Evolutionary conservation across 2,888 invertebrate species (phyloP).

Genomic region (Sceliomorpha sp.): DNA sequence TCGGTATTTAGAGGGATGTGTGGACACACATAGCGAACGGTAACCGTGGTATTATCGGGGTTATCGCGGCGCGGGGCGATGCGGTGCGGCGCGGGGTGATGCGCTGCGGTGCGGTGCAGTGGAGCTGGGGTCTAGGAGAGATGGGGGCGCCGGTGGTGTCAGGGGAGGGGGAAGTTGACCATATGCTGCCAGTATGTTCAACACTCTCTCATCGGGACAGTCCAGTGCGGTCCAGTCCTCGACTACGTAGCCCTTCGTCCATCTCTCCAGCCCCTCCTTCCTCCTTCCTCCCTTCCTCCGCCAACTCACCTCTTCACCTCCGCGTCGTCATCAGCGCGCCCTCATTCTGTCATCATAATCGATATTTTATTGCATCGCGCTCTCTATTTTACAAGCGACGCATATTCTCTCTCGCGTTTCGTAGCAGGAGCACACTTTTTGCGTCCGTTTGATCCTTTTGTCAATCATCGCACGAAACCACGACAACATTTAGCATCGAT

Average conservation of each 20-base stretch:
- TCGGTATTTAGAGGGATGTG: constrained; percentile 65
- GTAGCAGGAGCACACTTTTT: constrained; percentile 38
- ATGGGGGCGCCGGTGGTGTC: constrained; percentile 17
- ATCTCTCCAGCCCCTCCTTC: constrained; percentile 34
- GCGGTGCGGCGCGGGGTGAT: too few relatives aligned
- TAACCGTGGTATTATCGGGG: constrained; percentile 69
- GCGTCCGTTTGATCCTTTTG: constrained; percentile 33
- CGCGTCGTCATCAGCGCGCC: constrained; percentile 56
- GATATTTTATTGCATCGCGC: constrained; percentile 74
- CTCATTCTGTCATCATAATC: constrained; percentile 71
- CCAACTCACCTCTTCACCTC: constrained; percentile 41
- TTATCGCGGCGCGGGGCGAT: constrained; percentile 61
- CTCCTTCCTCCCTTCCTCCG: constrained; percentile 20
- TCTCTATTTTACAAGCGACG: constrained; percentile 63
- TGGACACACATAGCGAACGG: constrained; percentile 50
- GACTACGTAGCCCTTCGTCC: constrained; percentile 57
- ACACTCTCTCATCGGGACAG: constrained; percentile 72
- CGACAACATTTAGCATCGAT: constrained; percentile 42
- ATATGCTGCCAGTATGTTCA: constrained; percentile 74
- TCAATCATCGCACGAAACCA: constrained; percentile 35
- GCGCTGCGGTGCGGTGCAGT: too few relatives aligned
- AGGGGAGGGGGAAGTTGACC: constrained; percentile 60
- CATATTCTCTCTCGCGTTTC: constrained; percentile 46
- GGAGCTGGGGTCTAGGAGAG: constrained; percentile 46
- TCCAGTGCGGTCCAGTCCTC: constrained; percentile 69